Conservation (phyloP, 2,888 invertebrate genomes). For the Reticulitermes lucifugus region DNA sequence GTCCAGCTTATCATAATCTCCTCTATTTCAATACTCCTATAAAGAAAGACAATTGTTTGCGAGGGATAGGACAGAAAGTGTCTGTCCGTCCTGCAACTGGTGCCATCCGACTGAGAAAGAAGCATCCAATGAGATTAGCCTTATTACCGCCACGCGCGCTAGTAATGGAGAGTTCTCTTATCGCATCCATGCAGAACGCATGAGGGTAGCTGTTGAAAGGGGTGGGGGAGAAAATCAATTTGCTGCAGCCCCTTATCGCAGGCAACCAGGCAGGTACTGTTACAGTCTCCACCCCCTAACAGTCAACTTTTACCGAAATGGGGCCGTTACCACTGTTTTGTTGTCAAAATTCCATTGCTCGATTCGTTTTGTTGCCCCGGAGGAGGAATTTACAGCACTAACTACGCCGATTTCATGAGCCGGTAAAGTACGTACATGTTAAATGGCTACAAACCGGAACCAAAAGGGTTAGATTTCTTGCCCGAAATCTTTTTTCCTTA, state of each 20-base stretch:
- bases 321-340: neutral
- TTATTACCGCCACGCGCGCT: slow-evolving; percentile 26
- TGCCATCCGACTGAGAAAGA: neutral
- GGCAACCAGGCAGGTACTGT: slow-evolving; percentile 15
- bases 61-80: too few species aligned
- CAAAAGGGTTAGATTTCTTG: too few species aligned
- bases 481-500: too few species aligned
- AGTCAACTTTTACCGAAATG: neutral
- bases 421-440: too few species aligned
- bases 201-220: neutral
- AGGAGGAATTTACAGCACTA: too few species aligned
- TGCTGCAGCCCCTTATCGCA: slow-evolving; percentile 21
- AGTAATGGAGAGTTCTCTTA: slow-evolving; percentile 8
- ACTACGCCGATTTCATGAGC: neutral
- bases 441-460: too few species aligned
- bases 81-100: neutral
- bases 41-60: too few species aligned
- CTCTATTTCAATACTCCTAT: too few species aligned
- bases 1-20: too few species aligned
- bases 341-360: neutral
- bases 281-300: neutral
- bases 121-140: slow-evolving; percentile 11
- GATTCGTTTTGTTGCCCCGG: too few species aligned
- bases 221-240: slow-evolving; percentile 19
- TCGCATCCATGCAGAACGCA: neutral